phyloP scores from a whole-genome alignment of 2,797 vertebrate genomes.

The Thunnus albacares region DNA sequence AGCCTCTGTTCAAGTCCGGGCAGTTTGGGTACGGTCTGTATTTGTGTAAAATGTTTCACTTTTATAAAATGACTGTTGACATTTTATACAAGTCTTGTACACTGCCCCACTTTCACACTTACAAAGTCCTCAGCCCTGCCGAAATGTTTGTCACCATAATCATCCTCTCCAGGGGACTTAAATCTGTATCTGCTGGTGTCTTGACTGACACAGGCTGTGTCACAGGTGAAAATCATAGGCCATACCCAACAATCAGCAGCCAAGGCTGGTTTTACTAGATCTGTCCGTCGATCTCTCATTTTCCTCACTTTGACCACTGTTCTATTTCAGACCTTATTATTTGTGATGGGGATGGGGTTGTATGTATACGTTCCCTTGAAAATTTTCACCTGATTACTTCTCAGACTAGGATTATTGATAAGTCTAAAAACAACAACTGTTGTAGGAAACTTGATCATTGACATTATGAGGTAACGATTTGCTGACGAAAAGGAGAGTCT shows the following conservation, averaged over 20 bases:
- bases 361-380: not conserved
- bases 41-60: not conserved
- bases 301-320: not conserved
- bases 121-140: not conserved
- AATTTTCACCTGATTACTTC: not conserved
- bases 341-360: not conserved
- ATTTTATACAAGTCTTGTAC: slow-evolving; percentile 2
- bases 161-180: not conserved
- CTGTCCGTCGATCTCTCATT: not conserved
- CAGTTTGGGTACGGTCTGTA: not conserved
- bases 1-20: not conserved
- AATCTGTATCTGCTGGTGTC: not conserved
- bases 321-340: not conserved
- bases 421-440: not conserved
- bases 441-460: not conserved
- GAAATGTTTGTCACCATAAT: slow-evolving; percentile 2
- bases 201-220: not conserved
- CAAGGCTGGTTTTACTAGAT: not conserved
- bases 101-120: slow-evolving; percentile 4
- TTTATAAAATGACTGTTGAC: not conserved
- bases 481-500: not conserved
- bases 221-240: not conserved
- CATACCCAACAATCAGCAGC: not conserved
- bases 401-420: not conserved
- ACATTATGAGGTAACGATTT: not conserved